These are phyloP conservation scores for Caradrina clavipalpis DNA, from an alignment of 2,888 invertebrate species.

Conservation along the genomic window DNA sequence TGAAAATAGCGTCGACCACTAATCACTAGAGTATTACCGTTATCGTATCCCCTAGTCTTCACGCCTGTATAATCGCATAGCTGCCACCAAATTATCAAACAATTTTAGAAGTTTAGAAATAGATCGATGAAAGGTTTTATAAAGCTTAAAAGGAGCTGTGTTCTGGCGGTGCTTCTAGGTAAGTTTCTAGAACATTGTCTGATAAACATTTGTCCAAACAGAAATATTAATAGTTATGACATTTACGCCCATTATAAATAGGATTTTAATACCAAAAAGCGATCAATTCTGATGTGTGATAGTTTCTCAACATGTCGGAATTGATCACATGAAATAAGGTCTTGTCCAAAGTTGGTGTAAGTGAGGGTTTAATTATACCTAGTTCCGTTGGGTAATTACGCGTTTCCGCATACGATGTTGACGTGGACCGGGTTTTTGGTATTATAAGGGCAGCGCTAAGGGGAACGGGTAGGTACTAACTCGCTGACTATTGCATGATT, in stretches of 20 bases:
- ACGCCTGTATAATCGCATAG: conserved; percentile 13
- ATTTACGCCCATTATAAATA: conserved; percentile 17
- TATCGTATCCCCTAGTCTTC: conserved; percentile 46
- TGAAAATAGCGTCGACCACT: conserved; percentile 41
- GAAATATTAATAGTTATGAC: background rate
- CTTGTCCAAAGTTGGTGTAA: conserved; percentile 50
- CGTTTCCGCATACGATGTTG: conserved; percentile 53
- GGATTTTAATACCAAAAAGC: conserved; percentile 48
- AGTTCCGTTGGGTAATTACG: conserved; percentile 58
- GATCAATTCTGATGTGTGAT: conserved; percentile 32
- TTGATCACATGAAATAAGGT: conserved; percentile 40
- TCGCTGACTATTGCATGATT: conserved; percentile 1
- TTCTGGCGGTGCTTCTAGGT: background rate
- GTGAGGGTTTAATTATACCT: conserved; percentile 55
- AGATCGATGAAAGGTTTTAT: conserved; percentile 17
- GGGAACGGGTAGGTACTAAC: conserved; percentile 1
- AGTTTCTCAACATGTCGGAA: background rate
- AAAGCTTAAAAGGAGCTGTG: conserved; percentile 2
- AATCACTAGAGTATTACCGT: conserved; percentile 53
- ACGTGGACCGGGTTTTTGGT: conserved; percentile 34
- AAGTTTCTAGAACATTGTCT: background rate
- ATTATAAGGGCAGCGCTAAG: conserved; percentile 10
- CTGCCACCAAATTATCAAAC: conserved; percentile 30
- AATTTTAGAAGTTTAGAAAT: conserved; percentile 17
- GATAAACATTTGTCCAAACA: background rate